Evolutionary conservation across 2,113 vertebrate genomes (phyloP).

Genomic region (Sakesphorus luctuosus): DNA sequence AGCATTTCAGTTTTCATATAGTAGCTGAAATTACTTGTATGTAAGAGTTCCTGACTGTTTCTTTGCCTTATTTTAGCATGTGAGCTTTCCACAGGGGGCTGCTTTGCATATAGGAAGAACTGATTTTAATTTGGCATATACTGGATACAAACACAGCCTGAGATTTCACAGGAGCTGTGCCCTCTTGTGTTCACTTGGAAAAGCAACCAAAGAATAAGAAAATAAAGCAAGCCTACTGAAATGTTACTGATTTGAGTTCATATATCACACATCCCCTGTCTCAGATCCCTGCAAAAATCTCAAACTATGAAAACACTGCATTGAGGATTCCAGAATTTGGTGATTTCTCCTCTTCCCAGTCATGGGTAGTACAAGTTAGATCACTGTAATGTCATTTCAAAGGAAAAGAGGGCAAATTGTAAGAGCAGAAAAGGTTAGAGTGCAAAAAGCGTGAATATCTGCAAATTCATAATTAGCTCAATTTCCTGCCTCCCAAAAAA

Average conservation of each 20-base stretch:
- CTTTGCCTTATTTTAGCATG: not conserved
- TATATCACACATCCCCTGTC: not conserved
- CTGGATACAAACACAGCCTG: not conserved
- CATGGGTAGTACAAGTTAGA: not conserved
- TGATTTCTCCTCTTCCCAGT: not conserved
- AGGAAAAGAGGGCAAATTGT: not conserved
- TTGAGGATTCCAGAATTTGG: not conserved
- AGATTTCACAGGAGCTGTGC: slow-evolving; percentile 39
- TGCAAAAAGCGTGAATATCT: not conserved
- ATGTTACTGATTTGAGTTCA: not conserved
- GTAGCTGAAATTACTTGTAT: not conserved
- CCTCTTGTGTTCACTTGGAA: slow-evolving; percentile 69
- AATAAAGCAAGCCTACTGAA: not conserved
- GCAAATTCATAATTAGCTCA: not conserved
- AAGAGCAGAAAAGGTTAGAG: not conserved
- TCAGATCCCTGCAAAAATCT: not conserved
- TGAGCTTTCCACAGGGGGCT: not conserved
- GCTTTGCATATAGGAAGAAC: not conserved
- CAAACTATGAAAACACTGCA: not conserved
- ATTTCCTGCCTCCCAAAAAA: not conserved
- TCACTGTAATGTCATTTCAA: not conserved
- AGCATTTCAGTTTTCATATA: not conserved
- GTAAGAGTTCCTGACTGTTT: not conserved
- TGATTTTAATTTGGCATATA: not conserved
- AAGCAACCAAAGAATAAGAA: not conserved